Conservation (phyloP, 2,113 vertebrate genomes). For the Carassius gibelio region DNA sequence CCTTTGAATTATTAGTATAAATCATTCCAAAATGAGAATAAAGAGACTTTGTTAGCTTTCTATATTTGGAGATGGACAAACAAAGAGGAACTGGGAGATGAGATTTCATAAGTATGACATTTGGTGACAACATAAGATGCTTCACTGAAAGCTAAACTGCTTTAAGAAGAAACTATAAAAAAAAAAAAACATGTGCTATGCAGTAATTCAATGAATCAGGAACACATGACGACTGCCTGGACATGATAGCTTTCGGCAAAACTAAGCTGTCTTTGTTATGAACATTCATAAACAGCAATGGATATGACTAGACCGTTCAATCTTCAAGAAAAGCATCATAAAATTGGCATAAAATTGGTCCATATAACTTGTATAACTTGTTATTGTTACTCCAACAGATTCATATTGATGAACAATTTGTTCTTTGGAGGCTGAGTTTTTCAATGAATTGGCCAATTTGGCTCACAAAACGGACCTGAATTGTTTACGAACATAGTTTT, state of each 20-base stretch:
- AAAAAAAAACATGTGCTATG: background rate
- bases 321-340: background rate
- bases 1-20: background rate
- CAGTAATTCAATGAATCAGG: background rate
- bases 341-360: background rate
- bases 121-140: background rate
- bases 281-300: background rate
- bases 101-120: background rate
- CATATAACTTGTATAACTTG: background rate
- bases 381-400: background rate
- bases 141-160: background rate
- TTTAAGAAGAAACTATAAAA: background rate
- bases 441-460: background rate
- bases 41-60: background rate
- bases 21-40: background rate
- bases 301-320: no score
- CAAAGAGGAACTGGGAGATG: background rate
- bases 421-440: background rate
- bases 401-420: background rate
- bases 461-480: background rate
- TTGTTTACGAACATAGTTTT: background rate
- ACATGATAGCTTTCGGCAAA: background rate
- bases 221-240: background rate
- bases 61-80: background rate
- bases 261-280: background rate